phyloP scores from a whole-genome alignment of 2,797 vertebrate species.

The Tenualosa ilisha region DNA sequence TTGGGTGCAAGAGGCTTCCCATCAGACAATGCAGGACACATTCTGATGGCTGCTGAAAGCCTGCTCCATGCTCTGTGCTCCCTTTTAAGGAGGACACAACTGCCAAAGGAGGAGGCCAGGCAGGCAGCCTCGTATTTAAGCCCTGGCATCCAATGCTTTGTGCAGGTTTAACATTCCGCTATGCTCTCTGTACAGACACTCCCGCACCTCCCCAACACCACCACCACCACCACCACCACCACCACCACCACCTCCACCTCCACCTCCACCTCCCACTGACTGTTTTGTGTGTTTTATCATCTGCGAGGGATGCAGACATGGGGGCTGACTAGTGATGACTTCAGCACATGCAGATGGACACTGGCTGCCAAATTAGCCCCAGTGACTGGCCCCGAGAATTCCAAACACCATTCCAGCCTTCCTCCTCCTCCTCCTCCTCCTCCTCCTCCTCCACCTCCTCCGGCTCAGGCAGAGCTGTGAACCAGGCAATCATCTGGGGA shows the following conservation, averaged over 20 bases:
- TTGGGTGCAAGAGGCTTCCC: constrained; percentile 6
- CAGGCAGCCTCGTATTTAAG: background rate
- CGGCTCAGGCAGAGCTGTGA: background rate
- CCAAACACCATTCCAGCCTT: background rate
- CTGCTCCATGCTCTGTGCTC: background rate
- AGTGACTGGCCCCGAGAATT: background rate
- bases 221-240: too few relatives aligned
- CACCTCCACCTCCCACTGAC: too few relatives aligned
- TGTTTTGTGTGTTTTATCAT: background rate
- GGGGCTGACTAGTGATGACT: background rate
- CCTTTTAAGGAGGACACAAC: background rate
- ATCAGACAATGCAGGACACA: background rate
- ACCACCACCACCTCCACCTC: too few relatives aligned
- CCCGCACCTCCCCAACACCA: background rate
- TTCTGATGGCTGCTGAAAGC: background rate
- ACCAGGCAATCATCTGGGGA: background rate
- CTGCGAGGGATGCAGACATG: background rate
- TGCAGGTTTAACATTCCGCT: constrained; percentile 12
- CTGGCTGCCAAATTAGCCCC: background rate
- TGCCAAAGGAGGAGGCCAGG: background rate
- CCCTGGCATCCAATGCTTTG: background rate
- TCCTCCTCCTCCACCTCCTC: background rate
- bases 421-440: background rate
- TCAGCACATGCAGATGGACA: background rate
- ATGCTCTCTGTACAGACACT: background rate